Base-by-base conservation (phyloP, 1,140 invertebrate species). In the Sminthurides bifidus region DNA sequence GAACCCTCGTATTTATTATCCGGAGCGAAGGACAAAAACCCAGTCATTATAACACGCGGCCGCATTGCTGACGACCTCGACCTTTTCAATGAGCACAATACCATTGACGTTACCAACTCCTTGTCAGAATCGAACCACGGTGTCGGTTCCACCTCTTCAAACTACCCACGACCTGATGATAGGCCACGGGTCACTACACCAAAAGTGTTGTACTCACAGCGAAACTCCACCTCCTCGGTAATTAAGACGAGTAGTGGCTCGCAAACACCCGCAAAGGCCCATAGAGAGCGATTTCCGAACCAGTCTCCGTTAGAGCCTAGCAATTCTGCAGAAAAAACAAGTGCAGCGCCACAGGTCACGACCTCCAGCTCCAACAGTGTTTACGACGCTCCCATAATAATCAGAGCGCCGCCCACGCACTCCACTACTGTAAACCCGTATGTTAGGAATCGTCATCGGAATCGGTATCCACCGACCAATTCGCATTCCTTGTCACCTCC, bases 1-100 rank as follows among this genome's bases (percentile, higher is more conserved):
- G 61, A 63, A 26, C 50, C 53, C 10, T 63, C 52, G 4, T 60
- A 60, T 44, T 49, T 63, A 38, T 41, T 49, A 24, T 37, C 52
- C 6, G 51, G 21, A 30, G 30, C n/a, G n/a, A 41, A 17, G 23
- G 5, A 6, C 14, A 49, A 33, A n/a, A 31, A 49, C 46, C n/a
- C n/a, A n/a, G n/a, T 24, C 26, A 31, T 49, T 24, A 48, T 45
- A 3, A 24, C 26, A 2, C 46, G 37, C 48, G 41, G 41, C 15
- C 41, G 58, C 15, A 51, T 48, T 43, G 40, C 52, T 17, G 35
- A 46, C 37, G 53, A 55, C 41, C 53, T 44, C 21, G 15, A 33
- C 30, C 31, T 23, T 8, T 3, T 15, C 10, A 52, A 52, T 40
- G 19, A n/a, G 23, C 38, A 45, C 21, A 30, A 27, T 48, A 6